Conservation (phyloP, 2,113 vertebrate genomes). For the Melanotaenia duboulayi region DNA sequence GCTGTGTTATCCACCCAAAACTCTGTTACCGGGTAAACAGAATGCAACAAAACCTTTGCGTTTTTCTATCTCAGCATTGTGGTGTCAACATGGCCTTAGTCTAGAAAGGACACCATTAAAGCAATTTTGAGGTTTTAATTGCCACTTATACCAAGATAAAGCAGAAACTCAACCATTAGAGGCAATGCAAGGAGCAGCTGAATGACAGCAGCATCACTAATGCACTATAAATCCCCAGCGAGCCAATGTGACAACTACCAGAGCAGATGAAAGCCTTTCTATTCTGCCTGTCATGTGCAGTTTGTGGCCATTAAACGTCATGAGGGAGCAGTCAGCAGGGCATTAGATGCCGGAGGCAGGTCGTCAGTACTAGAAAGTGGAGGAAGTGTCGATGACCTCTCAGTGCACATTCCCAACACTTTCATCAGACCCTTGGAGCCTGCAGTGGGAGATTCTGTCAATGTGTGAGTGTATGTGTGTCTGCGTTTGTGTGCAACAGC, state of each 20-base stretch:
- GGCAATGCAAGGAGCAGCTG: slow-evolving; percentile 22
- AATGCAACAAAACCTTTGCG: no score
- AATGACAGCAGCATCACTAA: slow-evolving; percentile 36
- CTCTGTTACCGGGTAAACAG: no score
- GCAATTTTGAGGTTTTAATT: slow-evolving; percentile 25
- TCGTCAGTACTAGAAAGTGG: slow-evolving; percentile 63
- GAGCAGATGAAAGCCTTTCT: slow-evolving; percentile 51
- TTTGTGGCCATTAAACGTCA: slow-evolving; percentile 56
- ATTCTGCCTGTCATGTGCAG: slow-evolving; percentile 41
- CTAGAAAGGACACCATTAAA: background rate
- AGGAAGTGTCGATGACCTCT: slow-evolving; percentile 74
- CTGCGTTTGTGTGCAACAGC: slow-evolving; percentile 23
- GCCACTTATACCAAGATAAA: background rate
- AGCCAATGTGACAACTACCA: slow-evolving; percentile 11
- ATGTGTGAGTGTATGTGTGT: slow-evolving; percentile 49
- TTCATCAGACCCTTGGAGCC: slow-evolving; percentile 65
- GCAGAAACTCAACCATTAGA: slow-evolving; percentile 17
- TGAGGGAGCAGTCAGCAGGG: slow-evolving; percentile 40
- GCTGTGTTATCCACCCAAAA: no score
- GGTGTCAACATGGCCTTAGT: no score
- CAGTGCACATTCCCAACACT: slow-evolving; percentile 65
- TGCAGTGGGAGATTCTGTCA: slow-evolving; percentile 66
- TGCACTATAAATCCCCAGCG: slow-evolving; percentile 28
- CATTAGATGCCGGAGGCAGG: slow-evolving; percentile 50
- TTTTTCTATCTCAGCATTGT: no score